Evolutionary conservation across 2,888 invertebrate genomes (phyloP).

Genomic region (Sesia apiformis): DNA sequence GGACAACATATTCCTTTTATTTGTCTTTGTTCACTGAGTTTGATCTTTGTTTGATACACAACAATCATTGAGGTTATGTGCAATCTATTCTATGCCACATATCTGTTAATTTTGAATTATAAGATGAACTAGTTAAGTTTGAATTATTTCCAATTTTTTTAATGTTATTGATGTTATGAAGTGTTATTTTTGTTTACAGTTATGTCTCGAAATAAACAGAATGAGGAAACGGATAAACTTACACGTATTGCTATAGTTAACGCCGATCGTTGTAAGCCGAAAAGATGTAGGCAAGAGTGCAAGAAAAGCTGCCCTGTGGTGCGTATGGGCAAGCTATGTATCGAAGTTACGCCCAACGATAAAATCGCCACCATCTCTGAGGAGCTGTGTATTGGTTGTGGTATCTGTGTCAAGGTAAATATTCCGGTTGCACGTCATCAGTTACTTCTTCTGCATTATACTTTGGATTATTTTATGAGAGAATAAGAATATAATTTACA

Average conservation of each 20-base stretch:
- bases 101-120: too few relatives aligned
- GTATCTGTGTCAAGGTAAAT: slow-evolving; percentile 97
- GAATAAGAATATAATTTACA: too few relatives aligned
- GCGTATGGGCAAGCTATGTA: slow-evolving; percentile 99
- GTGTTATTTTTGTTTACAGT: slow-evolving; percentile 23
- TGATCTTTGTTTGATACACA: background rate
- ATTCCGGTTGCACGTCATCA: too few relatives aligned
- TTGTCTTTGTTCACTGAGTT: too few relatives aligned
- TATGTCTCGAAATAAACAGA: slow-evolving; percentile 76
- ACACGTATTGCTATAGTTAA: slow-evolving; percentile 99
- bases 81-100: slow-evolving; percentile 46
- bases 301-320: slow-evolving; percentile 99
- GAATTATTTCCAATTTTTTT: slow-evolving; percentile 8
- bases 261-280: slow-evolving; percentile 98
- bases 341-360: slow-evolving; percentile 95
- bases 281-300: slow-evolving; percentile 98
- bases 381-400: slow-evolving; percentile 98
- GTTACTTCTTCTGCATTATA: too few relatives aligned
- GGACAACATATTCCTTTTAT: too few relatives aligned
- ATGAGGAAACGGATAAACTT: slow-evolving; percentile 91
- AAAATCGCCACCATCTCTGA: slow-evolving; percentile 98
- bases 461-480: too few relatives aligned
- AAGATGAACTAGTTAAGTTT: too few relatives aligned
- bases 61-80: slow-evolving; percentile 41
- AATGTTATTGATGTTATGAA: background rate